Evolutionary conservation across 1,140 invertebrate genomes (phyloP).

Genomic region (Drosophila punjabiensis): DNA sequence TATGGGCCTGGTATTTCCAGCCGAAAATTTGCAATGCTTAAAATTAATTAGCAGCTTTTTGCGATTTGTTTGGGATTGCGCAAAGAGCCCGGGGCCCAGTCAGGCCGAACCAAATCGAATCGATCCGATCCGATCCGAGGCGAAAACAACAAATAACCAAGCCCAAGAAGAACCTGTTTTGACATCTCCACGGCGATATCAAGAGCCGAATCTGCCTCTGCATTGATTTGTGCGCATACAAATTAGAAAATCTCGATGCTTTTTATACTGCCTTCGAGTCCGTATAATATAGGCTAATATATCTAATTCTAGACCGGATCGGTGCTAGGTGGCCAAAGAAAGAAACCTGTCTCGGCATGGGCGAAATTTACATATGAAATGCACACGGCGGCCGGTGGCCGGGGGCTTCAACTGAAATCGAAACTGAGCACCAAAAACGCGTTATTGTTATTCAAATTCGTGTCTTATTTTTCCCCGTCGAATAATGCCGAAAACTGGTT

Average conservation of each 20-base stretch:
- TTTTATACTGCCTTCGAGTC: constrained; percentile 38
- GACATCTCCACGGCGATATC: constrained; percentile 22
- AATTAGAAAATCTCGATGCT: constrained; percentile 57
- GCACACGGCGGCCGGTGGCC: constrained; percentile 44
- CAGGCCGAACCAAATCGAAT: constrained; percentile 35
- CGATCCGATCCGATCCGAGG: neutral
- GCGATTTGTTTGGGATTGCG: constrained; percentile 69
- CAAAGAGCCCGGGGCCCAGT: constrained; percentile 50
- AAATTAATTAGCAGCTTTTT: constrained; percentile 71
- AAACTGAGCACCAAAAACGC: constrained; percentile 72
- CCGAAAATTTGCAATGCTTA: constrained; percentile 71
- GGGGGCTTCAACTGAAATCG: constrained; percentile 69
- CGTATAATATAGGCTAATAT: constrained; percentile 59
- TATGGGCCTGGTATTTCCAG: constrained; percentile 64
- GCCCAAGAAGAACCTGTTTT: constrained; percentile 43
- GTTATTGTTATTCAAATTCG: constrained; percentile 80
- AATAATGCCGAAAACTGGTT: constrained; percentile 74
- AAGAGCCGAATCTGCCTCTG: constrained; percentile 14
- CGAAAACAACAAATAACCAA: constrained; percentile 3
- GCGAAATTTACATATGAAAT: constrained; percentile 72
- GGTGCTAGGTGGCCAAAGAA: constrained; percentile 25
- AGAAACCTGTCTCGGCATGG: constrained; percentile 66
- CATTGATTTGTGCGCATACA: constrained; percentile 63
- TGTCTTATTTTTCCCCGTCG: constrained; percentile 36
- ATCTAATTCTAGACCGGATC: constrained; percentile 74